phyloP scores from a whole-genome alignment of 2,797 vertebrate species.

The Serranus cabrilla region DNA sequence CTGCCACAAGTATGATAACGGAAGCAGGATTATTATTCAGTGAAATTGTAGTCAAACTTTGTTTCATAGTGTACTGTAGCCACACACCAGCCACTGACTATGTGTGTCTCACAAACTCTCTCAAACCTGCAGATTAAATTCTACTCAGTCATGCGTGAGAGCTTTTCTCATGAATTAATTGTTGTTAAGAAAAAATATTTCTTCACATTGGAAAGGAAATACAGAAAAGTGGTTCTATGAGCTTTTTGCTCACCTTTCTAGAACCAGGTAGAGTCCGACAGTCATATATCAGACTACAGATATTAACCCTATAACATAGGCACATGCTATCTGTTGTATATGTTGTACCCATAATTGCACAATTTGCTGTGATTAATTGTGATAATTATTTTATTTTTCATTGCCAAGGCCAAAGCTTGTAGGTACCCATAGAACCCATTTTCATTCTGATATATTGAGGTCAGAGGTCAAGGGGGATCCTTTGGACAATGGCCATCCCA shows the following conservation, averaged over 20 bases:
- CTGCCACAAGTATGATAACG: constrained; percentile 68
- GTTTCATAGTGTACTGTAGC: constrained; percentile 41
- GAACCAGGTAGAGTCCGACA: background rate
- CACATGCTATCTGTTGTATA: too few species aligned
- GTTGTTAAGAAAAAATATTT: constrained; percentile 22
- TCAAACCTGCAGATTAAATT: constrained; percentile 62
- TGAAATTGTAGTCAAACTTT: constrained; percentile 50
- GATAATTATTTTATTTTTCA: too few species aligned
- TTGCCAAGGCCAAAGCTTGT: too few species aligned
- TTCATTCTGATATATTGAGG: too few species aligned
- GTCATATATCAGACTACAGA: too few species aligned
- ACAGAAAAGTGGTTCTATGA: background rate
- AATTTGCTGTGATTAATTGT: too few species aligned
- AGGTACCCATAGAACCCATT: too few species aligned
- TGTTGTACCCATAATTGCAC: too few species aligned
- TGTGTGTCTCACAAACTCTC: constrained; percentile 41
- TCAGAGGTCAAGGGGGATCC: too few species aligned
- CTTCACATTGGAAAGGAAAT: constrained; percentile 22
- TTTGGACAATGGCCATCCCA: too few species aligned
- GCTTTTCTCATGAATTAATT: constrained; percentile 70
- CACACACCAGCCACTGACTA: constrained; percentile 31
- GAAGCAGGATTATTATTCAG: constrained; percentile 63
- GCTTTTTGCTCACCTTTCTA: background rate
- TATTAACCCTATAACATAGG: too few species aligned
- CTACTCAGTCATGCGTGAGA: constrained; percentile 58